Evolutionary conservation across 2,113 vertebrate genomes (phyloP), one percentile per base, ranked within the genome.

Genomic region (Corythoichthys haematopterus): DNA sequence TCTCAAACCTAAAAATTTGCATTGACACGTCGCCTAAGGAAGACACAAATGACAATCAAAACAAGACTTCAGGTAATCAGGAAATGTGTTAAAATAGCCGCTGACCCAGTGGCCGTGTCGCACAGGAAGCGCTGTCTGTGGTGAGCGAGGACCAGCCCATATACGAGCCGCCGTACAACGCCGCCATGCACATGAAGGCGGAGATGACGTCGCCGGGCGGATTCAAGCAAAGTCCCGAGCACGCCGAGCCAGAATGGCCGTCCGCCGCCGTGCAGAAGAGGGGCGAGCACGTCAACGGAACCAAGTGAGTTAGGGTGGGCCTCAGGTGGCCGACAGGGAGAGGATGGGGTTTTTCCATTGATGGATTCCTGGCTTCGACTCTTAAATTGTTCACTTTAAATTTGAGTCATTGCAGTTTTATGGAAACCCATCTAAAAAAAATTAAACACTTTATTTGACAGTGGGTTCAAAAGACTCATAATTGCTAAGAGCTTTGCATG

Each of bases 71-170:
- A 40, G 6, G 15, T 60, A 40, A 60, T 6, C 38, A 60, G 38
- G 38, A 37, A 60, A 15, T 38, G 15, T 15, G 13, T 60, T 50
- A 33, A 28, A 64, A 10, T 68, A 66, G 58, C 66, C 65, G 52
- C 69, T 81, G 77, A 82, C 70, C 16, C 69, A 69, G 66, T 65
- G 46, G 15, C 38, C 81, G 40, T 79, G 60, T 76, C 64, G 56
- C 14, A 78, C 87, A 94, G 92, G 93, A 94, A 91, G 93, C 92
- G 35, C 86, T 94, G 74, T 91, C 91, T 4, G 92, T 93, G 77
- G 92, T 94, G 79, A 93, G 90, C 71, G 92, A 93, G 76, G 92
- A 93, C 68, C 91, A 92, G 84, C 88, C 91, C 70, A 90, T 94
- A 40, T 94, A 91, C 15, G 92, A 93, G 72, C 69, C 89, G 3